Evolutionary conservation across 2,888 invertebrate species (phyloP).

Genomic region (Bugula neritina): DNA sequence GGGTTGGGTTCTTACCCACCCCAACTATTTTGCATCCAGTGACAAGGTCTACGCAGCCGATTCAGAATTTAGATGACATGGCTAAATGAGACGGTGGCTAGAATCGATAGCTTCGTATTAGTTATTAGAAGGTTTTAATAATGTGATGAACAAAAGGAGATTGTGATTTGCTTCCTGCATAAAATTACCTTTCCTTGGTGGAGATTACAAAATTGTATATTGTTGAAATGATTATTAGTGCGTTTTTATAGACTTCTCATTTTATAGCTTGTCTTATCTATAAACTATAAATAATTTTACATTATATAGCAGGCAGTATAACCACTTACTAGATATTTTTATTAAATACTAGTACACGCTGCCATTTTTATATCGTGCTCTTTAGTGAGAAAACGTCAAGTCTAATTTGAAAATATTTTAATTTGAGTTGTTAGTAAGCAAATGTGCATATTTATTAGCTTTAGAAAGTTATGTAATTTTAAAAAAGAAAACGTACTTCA

Average conservation of each 20-base stretch:
- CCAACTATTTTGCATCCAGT: neutral
- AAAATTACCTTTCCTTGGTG: neutral
- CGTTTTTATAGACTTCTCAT: neutral
- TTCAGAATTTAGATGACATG: constrained; percentile 24
- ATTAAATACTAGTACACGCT: no score
- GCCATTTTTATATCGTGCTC: no score
- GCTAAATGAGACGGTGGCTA: constrained; percentile 20
- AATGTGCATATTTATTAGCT: no score
- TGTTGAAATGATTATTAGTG: neutral
- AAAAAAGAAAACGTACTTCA: no score
- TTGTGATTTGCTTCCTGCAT: neutral
- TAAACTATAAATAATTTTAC: no score
- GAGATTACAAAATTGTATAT: neutral
- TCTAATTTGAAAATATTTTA: no score
- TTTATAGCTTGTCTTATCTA: no score
- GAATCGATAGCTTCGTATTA: neutral
- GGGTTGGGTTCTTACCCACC: neutral
- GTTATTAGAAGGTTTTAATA: neutral
- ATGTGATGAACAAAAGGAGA: neutral
- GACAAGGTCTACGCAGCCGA: neutral
- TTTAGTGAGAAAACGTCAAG: no score
- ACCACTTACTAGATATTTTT: no score
- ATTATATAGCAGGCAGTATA: no score
- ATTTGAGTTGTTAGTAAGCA: no score
- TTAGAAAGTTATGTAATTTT: no score